Conservation (phyloP, 2,797 vertebrate species). For the Danio choprae region DNA sequence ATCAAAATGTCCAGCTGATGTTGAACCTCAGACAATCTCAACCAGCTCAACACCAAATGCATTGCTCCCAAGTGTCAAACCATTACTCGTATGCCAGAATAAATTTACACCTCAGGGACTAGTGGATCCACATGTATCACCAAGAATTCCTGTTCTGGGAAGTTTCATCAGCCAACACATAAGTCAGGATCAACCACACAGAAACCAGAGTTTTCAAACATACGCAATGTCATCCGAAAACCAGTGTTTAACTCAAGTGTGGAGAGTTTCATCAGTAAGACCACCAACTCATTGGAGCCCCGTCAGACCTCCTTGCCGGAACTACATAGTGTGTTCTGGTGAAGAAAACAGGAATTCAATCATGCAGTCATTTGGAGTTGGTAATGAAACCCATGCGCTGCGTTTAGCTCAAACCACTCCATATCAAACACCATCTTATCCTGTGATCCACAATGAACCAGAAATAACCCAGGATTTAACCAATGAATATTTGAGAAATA, state of each 20-base stretch:
- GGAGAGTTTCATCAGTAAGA: background rate
- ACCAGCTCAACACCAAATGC: background rate
- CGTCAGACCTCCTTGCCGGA: background rate
- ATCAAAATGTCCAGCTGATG: background rate
- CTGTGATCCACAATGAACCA: background rate
- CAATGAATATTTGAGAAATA: background rate
- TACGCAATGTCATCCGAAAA: constrained; percentile 47
- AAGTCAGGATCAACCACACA: constrained; percentile 4
- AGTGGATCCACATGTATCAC: constrained; percentile 13
- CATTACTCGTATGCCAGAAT: background rate
- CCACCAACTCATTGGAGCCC: constrained; percentile 2
- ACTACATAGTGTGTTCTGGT: background rate
- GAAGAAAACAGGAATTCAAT: background rate
- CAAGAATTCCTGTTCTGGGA: background rate
- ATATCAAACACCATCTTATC: constrained; percentile 31
- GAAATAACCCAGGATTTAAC: constrained; percentile 28
- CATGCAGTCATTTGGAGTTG: background rate
- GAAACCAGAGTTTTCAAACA: constrained; percentile 42
- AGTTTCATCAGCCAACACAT: background rate
- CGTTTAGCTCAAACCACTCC: background rate
- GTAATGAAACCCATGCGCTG: background rate
- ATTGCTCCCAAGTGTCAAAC: background rate
- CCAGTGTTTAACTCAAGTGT: constrained; percentile 9
- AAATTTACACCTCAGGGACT: background rate
- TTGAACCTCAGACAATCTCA: background rate